Percentiles rank a stretch among this genome's conserved stretches.
Conservation (phyloP, 2,888 invertebrate species). For the Tridacna crocea region DNA sequence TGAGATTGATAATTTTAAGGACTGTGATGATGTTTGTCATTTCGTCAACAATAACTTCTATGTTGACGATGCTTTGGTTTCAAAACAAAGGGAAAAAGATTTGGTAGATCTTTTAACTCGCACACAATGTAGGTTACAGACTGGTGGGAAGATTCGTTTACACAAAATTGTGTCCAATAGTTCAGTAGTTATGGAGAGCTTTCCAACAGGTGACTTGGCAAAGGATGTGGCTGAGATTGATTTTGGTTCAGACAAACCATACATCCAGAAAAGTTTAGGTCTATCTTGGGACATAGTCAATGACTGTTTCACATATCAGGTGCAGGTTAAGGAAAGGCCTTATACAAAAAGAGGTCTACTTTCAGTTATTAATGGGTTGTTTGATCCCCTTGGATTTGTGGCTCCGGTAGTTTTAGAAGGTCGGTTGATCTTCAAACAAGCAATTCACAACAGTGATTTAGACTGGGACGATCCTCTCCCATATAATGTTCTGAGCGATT, state of each 20-base stretch:
- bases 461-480: too few relatives aligned
- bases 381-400: conserved; percentile 33
- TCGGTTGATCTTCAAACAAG: conserved; percentile 20
- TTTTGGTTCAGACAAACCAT: neutral
- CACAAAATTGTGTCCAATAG: conserved; percentile 37
- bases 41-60: conserved; percentile 22
- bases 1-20: neutral
- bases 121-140: conserved; percentile 16
- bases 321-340: neutral
- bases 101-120: conserved; percentile 25
- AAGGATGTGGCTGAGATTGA: neutral
- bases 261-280: conserved; percentile 27
- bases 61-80: conserved; percentile 31
- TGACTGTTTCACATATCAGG: conserved; percentile 7
- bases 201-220: conserved; percentile 17
- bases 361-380: conserved; percentile 18
- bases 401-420: conserved; percentile 33
- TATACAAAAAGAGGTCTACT: conserved; percentile 12
- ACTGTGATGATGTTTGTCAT: conserved; percentile 26
- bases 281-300: conserved; percentile 14
- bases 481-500: too few relatives aligned
- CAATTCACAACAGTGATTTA: too few relatives aligned
- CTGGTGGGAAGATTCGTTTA: conserved; percentile 25
- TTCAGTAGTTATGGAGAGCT: conserved; percentile 4
- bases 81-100: conserved; percentile 7